Base-by-base conservation (phyloP, 2,113 vertebrate species). In the Thomomys bottae region DNA sequence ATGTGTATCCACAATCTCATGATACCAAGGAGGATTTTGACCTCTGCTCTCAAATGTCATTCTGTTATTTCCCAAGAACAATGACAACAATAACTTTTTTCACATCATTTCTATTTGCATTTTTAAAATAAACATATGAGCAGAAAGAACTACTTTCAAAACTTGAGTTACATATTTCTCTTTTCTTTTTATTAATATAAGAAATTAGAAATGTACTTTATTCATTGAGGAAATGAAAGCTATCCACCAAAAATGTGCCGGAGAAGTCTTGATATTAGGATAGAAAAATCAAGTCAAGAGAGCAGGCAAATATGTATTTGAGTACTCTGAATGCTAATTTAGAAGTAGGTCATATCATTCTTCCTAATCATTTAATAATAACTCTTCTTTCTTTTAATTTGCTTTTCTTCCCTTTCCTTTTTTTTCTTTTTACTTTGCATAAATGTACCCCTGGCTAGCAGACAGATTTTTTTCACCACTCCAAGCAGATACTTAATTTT, bases 261-360 rank as follows among this genome's bases (percentile, higher is more conserved):
- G 92, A 96, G 95, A 93, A 96, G 96, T 97, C 95, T 97, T 98
- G 98, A 98, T 97, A 96, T 98, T 97, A 97, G 98, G 94, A 97
- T 98, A 97, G 97, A 98, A 98, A 98, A 96, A 89, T 95, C 97
- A 97, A 95, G 97, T 98, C 97, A 98, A 89, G 98, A 99, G 99
- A 99, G 99, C 99, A 99, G 99, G 99, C 99, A 99, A 99, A 98
- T 99, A 99, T 99, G 99, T 99, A 97, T 98, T 94, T 95, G 98
- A 99, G 97, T 99, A 99, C 98, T 99, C 98, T 99, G 99, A 99
- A 99, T 99, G 98, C 98, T 97, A 97, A 98, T 96, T 98, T 98
- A 98, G 98, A 99, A 98, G 97, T 98, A 98, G 99, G 98, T 98
- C 98, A 97, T 98, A 98, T 98, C 98, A 97, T 98, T 98, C 97